Conservation (phyloP, 1,140 invertebrate species). For the Tetraneura akinire region DNA sequence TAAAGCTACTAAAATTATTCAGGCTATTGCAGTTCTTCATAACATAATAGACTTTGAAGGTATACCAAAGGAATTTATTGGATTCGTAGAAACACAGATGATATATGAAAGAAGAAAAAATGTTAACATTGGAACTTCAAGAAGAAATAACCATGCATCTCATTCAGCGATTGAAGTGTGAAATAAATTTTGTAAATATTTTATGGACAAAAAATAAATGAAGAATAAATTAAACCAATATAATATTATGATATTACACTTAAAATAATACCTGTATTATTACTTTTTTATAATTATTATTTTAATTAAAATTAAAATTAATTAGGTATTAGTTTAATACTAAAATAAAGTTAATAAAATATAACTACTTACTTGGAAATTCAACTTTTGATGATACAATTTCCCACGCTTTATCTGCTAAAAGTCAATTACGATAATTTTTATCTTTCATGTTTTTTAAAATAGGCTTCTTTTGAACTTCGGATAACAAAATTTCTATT, state of each 20-base stretch:
- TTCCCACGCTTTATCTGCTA: conserved; percentile 9
- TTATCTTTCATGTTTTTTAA: no score
- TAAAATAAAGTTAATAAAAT: background rate
- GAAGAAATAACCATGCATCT: conserved; percentile 12
- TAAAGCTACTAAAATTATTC: conserved; percentile 7
- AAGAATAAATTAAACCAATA: no score
- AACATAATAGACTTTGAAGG: conserved; percentile 14
- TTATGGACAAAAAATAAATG: background rate
- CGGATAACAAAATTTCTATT: no score
- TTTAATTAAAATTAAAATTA: conserved; percentile 2
- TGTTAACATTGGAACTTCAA: background rate
- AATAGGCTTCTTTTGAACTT: no score
- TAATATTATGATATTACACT: no score
- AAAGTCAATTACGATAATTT: conserved; percentile 18
- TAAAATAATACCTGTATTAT: no score
- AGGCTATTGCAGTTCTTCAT: conserved; percentile 4
- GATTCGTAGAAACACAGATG: background rate
- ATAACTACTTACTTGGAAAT: background rate
- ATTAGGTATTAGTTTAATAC: background rate
- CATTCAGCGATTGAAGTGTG: conserved; percentile 5
- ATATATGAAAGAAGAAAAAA: background rate
- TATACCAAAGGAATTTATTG: background rate
- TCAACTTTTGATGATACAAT: background rate
- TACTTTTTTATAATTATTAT: background rate
- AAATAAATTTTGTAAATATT: conserved; percentile 14